A percentile compares a stretch with the other conserved stretches of the same genome.
Evolutionary conservation across 2,797 vertebrate species (phyloP).

Genomic region (Anisognathus igniventris): DNA sequence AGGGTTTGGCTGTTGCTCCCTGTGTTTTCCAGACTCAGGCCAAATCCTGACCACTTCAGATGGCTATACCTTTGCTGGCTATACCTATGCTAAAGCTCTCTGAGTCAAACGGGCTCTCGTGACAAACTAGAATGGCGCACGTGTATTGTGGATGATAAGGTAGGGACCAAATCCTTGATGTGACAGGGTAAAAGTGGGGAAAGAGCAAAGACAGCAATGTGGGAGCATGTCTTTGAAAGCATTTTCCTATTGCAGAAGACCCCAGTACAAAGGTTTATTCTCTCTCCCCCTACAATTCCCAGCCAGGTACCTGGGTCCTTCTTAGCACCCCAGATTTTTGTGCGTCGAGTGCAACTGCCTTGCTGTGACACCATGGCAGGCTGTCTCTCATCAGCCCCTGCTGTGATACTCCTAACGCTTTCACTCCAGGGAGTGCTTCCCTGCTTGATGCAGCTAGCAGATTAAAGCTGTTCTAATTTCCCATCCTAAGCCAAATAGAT

Average conservation of each 20-base stretch:
- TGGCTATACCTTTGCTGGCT: not conserved
- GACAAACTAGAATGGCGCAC: accelerated
- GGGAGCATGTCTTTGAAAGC: not conserved
- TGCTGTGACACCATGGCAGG: not conserved
- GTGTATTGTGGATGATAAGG: not conserved
- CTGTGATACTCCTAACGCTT: slow-evolving; percentile 58
- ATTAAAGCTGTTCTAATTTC: slow-evolving; percentile 80
- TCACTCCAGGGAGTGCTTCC: slow-evolving; percentile 73
- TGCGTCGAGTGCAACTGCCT: not conserved
- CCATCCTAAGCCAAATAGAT: slow-evolving; percentile 77
- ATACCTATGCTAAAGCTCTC: not conserved
- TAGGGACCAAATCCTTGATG: not conserved
- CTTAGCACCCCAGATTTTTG: slow-evolving; percentile 33
- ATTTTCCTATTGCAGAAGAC: not conserved
- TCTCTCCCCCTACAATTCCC: not conserved
- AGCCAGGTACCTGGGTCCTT: not conserved
- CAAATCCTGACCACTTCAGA: not conserved
- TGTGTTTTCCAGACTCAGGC: not conserved
- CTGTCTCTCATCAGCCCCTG: slow-evolving; percentile 66
- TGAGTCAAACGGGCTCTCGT: not conserved
- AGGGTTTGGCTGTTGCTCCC: not conserved
- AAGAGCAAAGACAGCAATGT: not conserved
- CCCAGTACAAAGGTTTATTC: not conserved
- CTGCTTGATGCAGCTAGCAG: slow-evolving; percentile 71
- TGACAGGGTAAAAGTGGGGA: not conserved